Evolutionary conservation across 2,113 vertebrate genomes (phyloP), one percentile per base, ranked within the genome.

Genomic region (Zosterops borbonicus): DNA sequence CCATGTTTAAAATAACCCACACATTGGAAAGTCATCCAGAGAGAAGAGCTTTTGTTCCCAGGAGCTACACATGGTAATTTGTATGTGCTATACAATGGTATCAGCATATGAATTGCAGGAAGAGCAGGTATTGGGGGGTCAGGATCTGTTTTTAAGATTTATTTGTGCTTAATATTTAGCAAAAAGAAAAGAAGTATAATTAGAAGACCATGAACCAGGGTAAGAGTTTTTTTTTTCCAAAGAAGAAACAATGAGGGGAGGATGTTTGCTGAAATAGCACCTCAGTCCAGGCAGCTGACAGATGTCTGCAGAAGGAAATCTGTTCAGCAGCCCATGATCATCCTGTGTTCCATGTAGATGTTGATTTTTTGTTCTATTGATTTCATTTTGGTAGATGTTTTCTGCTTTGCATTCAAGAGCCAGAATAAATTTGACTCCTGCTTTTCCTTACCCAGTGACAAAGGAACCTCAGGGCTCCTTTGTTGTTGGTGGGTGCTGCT

Each of bases 81-180:
- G 42, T 21, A 11, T 67, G 50, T 90, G 71, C n/a, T 74, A 7
- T 50, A 86, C 60, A 90, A 83, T 89, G 52, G 3, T 75, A 59
- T n/a, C 42, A 39, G 39, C 47, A 15, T 25, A n/a, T 89, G 95
- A 95, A 97, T 97, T 9, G 3, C 94, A 97, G 94, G 95, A 97
- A 97, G 47, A 93, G 27, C 59, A 75, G 29, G 21, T 81, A 77
- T 12, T 76, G 25, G 33, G 35, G 37, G 33, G 8, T 35, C 62
- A 90, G 60, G 55, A n/a, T 93, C 91, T 94, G 89, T n/a, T 94
- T 95, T 90, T 81, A 31, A 74, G 55, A 81, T 87, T 46, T 59
- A 49, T 74, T 86, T 94, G 56, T 83, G 21, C 16, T 92, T 73
- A 52, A 44, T 83, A 78, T 77, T 80, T 74, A 94, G 56, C 53